A percentile compares a stretch with the other conserved stretches of the same genome.
Conservation (phyloP, 2,113 vertebrate genomes). For the Cyprinodon variegatus region DNA sequence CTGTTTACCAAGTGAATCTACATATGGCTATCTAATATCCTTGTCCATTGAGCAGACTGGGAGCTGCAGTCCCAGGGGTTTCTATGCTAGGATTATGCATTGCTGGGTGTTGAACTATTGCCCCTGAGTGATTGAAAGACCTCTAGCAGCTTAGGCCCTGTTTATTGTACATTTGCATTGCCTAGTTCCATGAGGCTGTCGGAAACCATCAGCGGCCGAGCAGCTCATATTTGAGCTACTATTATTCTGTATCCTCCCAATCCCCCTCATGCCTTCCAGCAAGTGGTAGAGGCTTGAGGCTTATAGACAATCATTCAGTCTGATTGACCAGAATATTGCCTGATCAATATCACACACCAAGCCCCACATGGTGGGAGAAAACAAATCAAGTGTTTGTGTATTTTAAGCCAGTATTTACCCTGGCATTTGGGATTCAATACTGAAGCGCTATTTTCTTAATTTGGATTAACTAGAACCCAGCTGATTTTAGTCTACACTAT, state of each 20-base stretch:
- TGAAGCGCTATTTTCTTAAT: constrained; percentile 40
- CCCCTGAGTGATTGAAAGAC: constrained; percentile 82
- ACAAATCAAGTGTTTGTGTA: constrained; percentile 67
- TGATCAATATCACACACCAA: constrained; percentile 78
- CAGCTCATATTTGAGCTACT: constrained; percentile 67
- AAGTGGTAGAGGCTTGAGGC: constrained; percentile 49
- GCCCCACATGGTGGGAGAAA: constrained; percentile 63
- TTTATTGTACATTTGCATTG: constrained; percentile 85
- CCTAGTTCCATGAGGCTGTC: constrained; percentile 71
- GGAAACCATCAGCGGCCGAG: constrained; percentile 69
- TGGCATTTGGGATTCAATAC: constrained; percentile 43
- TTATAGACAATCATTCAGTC: constrained; percentile 81
- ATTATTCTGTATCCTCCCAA: constrained; percentile 65
- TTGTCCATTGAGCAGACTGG: constrained; percentile 76
- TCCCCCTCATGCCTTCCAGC: constrained; percentile 59
- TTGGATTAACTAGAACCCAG: constrained; percentile 27
- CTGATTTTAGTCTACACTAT: constrained; percentile 3
- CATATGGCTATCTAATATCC: constrained; percentile 84
- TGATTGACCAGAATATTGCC: constrained; percentile 76
- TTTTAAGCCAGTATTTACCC: constrained; percentile 50
- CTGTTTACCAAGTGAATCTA: constrained; percentile 82
- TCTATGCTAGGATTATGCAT: constrained; percentile 79
- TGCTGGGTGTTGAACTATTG: constrained; percentile 82
- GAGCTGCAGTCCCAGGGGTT: constrained; percentile 72
- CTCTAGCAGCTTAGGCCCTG: constrained; percentile 77